A percentile compares a stretch with the other conserved stretches of the same genome.
Conservation (phyloP, 2,888 invertebrate species). For the Liodrosophila aerea region DNA sequence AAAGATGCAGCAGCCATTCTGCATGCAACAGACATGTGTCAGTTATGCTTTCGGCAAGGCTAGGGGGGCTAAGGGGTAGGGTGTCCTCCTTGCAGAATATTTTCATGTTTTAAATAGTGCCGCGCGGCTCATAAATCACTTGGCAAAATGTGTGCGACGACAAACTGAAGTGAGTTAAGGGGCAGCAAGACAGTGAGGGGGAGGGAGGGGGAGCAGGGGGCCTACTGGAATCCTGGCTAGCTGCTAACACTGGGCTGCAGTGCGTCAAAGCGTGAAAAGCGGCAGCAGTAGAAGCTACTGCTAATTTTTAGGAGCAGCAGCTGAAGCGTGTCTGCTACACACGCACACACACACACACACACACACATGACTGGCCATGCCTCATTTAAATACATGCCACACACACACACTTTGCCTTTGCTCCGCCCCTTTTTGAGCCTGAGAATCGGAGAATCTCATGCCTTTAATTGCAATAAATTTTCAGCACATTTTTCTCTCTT, state of each 20-base stretch:
- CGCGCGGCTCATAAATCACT: constrained; percentile 74
- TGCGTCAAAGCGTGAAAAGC: constrained; percentile 51
- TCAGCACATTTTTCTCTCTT: constrained; percentile 36
- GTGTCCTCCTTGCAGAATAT: constrained; percentile 49
- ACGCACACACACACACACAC: constrained; percentile 8
- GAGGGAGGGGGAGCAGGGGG: not conserved
- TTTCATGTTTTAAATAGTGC: constrained; percentile 70
- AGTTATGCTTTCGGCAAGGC: constrained; percentile 25
- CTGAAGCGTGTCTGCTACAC: constrained; percentile 53
- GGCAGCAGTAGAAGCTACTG: constrained; percentile 50
- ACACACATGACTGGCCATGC: constrained; percentile 46
- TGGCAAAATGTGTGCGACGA: constrained; percentile 61
- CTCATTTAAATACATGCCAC: constrained; percentile 61
- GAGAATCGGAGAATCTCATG: constrained; percentile 23
- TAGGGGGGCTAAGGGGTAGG: not conserved
- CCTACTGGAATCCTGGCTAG: constrained; percentile 13
- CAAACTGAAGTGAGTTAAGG: too few relatives aligned
- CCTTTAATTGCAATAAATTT: constrained; percentile 74
- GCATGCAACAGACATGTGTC: constrained; percentile 68
- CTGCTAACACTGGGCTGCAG: constrained; percentile 17
- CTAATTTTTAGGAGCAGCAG: constrained; percentile 57
- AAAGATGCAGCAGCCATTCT: constrained; percentile 35
- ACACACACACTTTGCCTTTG: constrained; percentile 9
- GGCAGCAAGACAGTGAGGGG: not conserved
- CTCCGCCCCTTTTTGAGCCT: constrained; percentile 13